These are phyloP conservation scores for Phalacrocorax aristotelis DNA, from an alignment of 2,113 vertebrate species.

Conservation along the genomic window DNA sequence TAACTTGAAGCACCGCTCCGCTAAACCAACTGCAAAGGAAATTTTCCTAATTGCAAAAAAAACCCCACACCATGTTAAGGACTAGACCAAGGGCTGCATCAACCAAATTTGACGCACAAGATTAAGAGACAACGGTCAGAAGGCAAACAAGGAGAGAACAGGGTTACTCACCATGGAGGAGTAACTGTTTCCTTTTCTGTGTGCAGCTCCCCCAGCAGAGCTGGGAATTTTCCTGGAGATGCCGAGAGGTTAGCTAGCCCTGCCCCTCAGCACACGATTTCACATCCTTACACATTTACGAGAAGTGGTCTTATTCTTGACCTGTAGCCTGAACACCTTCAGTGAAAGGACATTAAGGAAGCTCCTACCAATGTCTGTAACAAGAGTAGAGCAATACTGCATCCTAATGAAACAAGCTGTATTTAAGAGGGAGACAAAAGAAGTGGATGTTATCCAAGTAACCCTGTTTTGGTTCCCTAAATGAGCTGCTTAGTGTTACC, in stretches of 20 bases:
- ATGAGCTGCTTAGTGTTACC: neutral
- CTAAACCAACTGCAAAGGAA: neutral
- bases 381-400: neutral
- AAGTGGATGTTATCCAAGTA: constrained; percentile 17
- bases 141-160: constrained; percentile 69
- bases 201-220: constrained; percentile 72
- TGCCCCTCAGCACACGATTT: constrained; percentile 56
- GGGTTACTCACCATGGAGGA: constrained; percentile 73
- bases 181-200: constrained; percentile 71
- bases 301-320: constrained; percentile 24
- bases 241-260: constrained; percentile 76
- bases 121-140: constrained; percentile 52
- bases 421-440: neutral
- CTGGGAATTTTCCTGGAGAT: constrained; percentile 75
- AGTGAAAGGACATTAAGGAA: constrained; percentile 18
- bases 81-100: neutral
- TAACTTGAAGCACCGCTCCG: neutral
- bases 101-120: constrained; percentile 6
- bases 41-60: neutral
- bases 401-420: neutral
- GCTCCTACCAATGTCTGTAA: neutral
- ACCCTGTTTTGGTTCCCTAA: constrained; percentile 20
- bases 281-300: constrained; percentile 62
- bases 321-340: neutral
- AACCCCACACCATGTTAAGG: neutral